phyloP scores from a whole-genome alignment of 2,113 vertebrate genomes.

The Anas platyrhynchos region DNA sequence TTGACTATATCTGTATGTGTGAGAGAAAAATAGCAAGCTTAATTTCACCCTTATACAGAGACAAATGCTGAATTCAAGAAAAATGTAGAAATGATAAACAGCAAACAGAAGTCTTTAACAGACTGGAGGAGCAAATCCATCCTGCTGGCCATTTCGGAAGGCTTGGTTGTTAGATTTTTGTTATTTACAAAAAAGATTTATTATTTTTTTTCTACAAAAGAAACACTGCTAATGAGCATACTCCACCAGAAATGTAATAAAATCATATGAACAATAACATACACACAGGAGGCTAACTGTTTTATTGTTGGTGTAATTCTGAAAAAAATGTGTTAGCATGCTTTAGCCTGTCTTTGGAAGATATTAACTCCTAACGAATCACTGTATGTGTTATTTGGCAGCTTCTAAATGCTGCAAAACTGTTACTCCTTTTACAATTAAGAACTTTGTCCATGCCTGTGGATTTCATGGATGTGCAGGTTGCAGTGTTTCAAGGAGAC shows the following conservation, averaged over 20 bases:
- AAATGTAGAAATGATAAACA: background rate
- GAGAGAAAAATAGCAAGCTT: constrained; percentile 39
- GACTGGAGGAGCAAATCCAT: background rate
- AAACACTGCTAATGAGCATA: constrained; percentile 18
- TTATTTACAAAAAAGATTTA: background rate
- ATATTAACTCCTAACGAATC: constrained; percentile 9
- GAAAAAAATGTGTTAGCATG: constrained; percentile 14
- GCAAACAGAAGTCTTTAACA: constrained; percentile 22
- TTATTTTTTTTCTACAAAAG: background rate
- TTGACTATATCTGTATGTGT: constrained; percentile 8
- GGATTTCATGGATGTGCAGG: background rate
- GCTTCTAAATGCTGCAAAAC: background rate
- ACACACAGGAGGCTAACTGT: constrained; percentile 23
- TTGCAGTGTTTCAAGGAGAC: constrained; percentile 52
- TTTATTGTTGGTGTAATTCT: constrained; percentile 35
- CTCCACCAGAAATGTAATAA: constrained; percentile 37
- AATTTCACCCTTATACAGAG: constrained; percentile 36
- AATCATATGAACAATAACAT: constrained; percentile 26
- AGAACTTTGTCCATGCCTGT: background rate
- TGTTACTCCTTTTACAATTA: background rate
- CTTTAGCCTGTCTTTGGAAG: constrained; percentile 50
- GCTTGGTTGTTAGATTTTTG: constrained; percentile 27
- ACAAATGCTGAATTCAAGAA: constrained; percentile 24
- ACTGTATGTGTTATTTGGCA: background rate
- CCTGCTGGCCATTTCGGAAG: background rate